These are phyloP conservation scores for Apamea monoglypha DNA, from an alignment of 2,888 invertebrate genomes.

Conservation along the genomic window DNA sequence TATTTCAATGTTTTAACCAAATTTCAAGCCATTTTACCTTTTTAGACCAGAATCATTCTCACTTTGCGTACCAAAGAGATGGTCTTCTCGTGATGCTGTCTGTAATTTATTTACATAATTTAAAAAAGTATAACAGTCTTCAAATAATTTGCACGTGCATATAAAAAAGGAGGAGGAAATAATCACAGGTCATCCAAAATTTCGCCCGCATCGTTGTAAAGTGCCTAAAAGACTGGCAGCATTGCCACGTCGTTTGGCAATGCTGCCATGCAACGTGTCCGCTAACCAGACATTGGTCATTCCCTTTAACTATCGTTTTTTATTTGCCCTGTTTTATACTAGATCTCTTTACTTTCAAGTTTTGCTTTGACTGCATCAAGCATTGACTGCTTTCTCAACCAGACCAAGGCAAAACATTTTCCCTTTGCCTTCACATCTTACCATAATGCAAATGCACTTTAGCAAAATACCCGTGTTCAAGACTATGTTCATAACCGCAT, in stretches of 20 bases:
- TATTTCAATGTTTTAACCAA: neutral
- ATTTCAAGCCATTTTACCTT: no score
- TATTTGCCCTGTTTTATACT: neutral
- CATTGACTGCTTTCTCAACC: neutral
- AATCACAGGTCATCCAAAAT: neutral
- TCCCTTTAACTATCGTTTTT: no score
- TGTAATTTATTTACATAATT: neutral
- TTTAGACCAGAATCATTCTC: neutral
- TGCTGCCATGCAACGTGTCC: neutral
- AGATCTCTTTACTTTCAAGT: neutral
- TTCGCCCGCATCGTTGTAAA: neutral
- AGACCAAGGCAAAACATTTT: neutral
- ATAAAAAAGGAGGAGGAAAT: neutral
- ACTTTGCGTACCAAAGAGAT: neutral
- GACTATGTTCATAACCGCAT: neutral
- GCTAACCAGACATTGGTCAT: neutral
- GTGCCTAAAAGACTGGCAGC: neutral
- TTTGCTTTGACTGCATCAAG: neutral
- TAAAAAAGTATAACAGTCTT: no score
- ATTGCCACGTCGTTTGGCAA: neutral
- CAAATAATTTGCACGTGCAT: neutral
- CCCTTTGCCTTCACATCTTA: neutral
- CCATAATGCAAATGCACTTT: slow-evolving; percentile 3
- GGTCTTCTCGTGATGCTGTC: neutral
- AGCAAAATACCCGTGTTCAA: neutral